phyloP scores from a whole-genome alignment of 1,140 invertebrate genomes.

The Drosophila murphyi region DNA sequence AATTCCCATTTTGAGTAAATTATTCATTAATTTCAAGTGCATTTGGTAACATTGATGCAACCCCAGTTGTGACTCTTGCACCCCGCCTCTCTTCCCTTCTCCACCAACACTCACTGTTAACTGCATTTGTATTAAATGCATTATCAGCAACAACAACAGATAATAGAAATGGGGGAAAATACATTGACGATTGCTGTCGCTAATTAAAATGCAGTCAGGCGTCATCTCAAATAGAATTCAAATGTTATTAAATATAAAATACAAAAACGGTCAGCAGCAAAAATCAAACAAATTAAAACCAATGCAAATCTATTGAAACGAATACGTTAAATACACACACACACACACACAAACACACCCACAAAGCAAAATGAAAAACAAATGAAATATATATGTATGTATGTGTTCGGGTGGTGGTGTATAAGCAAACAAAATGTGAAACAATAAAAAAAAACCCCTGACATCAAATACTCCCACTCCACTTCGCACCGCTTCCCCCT shows the following conservation, averaged over 20 bases:
- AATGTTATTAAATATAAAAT: conserved; percentile 42
- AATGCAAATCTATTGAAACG: conserved; percentile 9
- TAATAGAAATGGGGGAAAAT: background rate
- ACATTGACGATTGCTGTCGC: conserved; percentile 22
- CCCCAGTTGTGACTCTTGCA: too few species aligned
- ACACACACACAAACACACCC: background rate
- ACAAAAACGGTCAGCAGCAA: background rate
- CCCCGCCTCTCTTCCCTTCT: too few species aligned
- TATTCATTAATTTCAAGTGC: conserved; percentile 21
- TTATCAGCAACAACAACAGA: conserved; percentile 29
- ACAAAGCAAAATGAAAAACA: conserved; percentile 2
- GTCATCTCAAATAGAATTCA: conserved; percentile 26
- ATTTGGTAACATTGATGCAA: conserved; percentile 8
- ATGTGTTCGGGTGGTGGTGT: background rate
- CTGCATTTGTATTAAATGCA: conserved; percentile 62
- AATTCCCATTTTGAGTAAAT: conserved; percentile 15
- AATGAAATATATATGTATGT: background rate
- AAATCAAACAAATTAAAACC: conserved; percentile 19
- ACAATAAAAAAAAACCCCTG: conserved; percentile 2
- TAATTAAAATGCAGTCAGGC: conserved; percentile 65
- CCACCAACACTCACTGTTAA: conserved; percentile 19
- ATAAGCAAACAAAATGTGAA: conserved; percentile 11
- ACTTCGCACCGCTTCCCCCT: background rate
- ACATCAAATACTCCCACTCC: background rate
- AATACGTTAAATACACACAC: background rate